phyloP scores from a whole-genome alignment of 2,113 vertebrate species.

The Thinocorus orbignyianus region DNA sequence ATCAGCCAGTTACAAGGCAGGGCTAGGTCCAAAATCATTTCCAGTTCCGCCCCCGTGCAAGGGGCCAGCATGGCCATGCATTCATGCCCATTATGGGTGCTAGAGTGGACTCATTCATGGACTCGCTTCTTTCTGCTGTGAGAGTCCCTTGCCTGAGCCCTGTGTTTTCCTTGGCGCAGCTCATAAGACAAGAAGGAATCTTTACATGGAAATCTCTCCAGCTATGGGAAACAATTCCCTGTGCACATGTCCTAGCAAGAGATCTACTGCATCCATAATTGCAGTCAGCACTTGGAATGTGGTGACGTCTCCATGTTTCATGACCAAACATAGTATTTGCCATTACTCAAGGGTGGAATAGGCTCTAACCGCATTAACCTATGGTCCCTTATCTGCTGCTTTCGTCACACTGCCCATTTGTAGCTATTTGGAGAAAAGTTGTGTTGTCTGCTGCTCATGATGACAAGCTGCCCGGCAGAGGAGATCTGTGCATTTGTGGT shows the following conservation, averaged over 20 bases:
- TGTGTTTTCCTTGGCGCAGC: neutral
- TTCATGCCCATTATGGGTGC: neutral
- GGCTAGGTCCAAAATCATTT: neutral
- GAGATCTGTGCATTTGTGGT: neutral
- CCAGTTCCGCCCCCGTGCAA: neutral
- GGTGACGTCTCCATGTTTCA: neutral
- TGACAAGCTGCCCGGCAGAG: neutral
- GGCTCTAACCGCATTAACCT: neutral
- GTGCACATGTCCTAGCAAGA: neutral
- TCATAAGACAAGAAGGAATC: neutral
- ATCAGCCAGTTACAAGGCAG: neutral
- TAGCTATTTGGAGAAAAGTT: neutral
- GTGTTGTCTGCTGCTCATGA: neutral
- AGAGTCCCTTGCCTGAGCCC: neutral
- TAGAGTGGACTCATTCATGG: neutral
- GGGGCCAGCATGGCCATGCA: neutral
- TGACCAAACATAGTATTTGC: slow-evolving; percentile 29
- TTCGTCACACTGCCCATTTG: neutral
- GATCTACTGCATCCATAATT: neutral
- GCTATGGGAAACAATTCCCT: slow-evolving; percentile 10
- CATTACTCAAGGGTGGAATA: neutral
- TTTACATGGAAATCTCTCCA: neutral
- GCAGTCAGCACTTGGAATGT: slow-evolving; percentile 10
- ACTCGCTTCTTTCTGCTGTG: neutral
- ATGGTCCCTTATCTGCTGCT: neutral